These are phyloP conservation scores for Sphaerophoria taeniata DNA, from an alignment of 2,888 invertebrate genomes.

Conservation along the genomic window DNA sequence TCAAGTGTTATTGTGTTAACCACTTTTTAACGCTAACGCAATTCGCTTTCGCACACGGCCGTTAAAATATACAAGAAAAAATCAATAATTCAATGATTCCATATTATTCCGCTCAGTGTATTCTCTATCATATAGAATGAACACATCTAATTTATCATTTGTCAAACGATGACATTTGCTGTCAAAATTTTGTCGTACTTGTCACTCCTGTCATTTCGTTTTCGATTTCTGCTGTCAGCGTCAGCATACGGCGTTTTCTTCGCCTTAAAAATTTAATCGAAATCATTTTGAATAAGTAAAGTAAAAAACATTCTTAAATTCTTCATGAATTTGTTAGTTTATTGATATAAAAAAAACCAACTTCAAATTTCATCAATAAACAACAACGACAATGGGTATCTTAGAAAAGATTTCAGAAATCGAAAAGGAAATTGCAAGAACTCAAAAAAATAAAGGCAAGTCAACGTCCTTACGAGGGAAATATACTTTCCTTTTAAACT, in stretches of 20 bases:
- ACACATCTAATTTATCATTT: slow-evolving; percentile 1
- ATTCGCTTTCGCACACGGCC: too few relatives aligned
- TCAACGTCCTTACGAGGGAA: slow-evolving; percentile 23
- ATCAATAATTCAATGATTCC: too few relatives aligned
- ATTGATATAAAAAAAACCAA: slow-evolving; percentile 9
- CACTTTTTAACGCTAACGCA: too few relatives aligned
- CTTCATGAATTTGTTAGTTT: slow-evolving; percentile 53
- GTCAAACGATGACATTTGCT: slow-evolving; percentile 9
- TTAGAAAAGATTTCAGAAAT: slow-evolving; percentile 99
- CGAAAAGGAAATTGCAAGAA: slow-evolving; percentile 98
- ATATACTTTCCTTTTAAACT: background rate
- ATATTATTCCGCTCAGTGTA: background rate
- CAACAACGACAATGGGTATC: slow-evolving; percentile 92
- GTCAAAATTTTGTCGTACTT: slow-evolving; percentile 41
- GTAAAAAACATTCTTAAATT: slow-evolving; percentile 7
- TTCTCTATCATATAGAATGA: slow-evolving; percentile 8
- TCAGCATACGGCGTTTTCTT: slow-evolving; percentile 70
- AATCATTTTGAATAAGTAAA: slow-evolving; percentile 13
- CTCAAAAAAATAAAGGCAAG: slow-evolving; percentile 99
- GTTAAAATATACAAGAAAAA: too few relatives aligned
- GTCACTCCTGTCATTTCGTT: slow-evolving; percentile 45
- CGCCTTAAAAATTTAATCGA: slow-evolving; percentile 24
- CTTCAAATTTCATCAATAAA: background rate
- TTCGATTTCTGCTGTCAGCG: slow-evolving; percentile 57
- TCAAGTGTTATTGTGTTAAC: too few relatives aligned